A percentile compares a stretch with the other conserved stretches of the same genome.
phyloP scores from a whole-genome alignment of 2,113 vertebrate genomes.

The Phrynocephalus versicolor region DNA sequence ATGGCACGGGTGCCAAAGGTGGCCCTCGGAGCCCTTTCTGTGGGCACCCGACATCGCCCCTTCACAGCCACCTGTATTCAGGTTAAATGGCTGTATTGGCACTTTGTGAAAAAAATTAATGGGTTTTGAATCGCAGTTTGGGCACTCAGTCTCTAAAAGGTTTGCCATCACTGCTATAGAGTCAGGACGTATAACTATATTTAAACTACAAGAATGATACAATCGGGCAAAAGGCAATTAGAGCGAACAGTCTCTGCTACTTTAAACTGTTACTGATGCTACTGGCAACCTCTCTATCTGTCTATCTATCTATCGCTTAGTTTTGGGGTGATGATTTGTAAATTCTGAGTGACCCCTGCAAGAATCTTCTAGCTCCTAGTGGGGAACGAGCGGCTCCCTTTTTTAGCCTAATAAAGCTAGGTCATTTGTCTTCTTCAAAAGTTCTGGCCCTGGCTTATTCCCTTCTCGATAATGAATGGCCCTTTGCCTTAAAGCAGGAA shows the following conservation, averaged over 20 bases:
- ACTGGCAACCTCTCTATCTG: background rate
- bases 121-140: no score
- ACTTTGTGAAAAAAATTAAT: no score
- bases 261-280: background rate
- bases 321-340: no score
- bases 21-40: no score
- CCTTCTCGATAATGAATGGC: slow-evolving; percentile 59
- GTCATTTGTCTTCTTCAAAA: slow-evolving; percentile 10
- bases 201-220: background rate
- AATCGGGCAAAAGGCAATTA: background rate
- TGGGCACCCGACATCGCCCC: no score
- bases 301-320: no score
- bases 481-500: slow-evolving; percentile 25
- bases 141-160: no score
- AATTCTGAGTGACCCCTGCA: slow-evolving; percentile 47
- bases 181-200: background rate
- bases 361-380: slow-evolving; percentile 50
- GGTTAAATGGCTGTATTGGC: no score
- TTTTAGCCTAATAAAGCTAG: slow-evolving; percentile 62
- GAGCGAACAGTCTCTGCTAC: no score
- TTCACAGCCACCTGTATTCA: no score
- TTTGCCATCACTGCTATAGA: background rate
- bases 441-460: slow-evolving; percentile 23
- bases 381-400: slow-evolving; percentile 46
- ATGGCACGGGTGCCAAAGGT: no score